phyloP scores from a whole-genome alignment of 2,113 vertebrate genomes.

The Macquaria australasica region DNA sequence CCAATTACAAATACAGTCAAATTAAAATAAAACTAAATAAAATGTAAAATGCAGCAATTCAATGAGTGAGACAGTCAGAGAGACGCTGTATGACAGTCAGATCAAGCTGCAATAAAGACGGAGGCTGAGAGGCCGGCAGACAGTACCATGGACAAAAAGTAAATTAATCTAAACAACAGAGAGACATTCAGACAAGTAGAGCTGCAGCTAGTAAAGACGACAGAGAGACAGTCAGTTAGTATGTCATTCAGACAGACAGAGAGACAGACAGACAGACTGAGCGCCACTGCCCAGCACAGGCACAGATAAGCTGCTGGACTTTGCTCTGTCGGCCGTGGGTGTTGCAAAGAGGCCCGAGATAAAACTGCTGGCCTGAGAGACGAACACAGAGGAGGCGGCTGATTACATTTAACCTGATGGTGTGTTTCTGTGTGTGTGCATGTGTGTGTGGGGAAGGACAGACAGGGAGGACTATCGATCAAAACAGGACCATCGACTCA shows the following conservation, averaged over 20 bases:
- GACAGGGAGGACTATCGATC: slow-evolving; percentile 57
- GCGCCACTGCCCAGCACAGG: slow-evolving; percentile 44
- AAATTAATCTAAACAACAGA: neutral
- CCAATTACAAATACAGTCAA: neutral
- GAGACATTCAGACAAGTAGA: neutral
- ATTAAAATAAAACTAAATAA: neutral
- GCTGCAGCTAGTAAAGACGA: neutral
- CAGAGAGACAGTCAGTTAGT: slow-evolving; percentile 33
- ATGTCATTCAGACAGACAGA: slow-evolving; percentile 40
- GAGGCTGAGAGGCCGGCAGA: neutral
- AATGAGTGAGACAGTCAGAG: neutral
- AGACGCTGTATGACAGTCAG: too few species aligned
- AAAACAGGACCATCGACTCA: slow-evolving; percentile 47
- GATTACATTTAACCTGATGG: slow-evolving; percentile 79
- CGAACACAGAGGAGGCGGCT: slow-evolving; percentile 70
- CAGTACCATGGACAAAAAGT: slow-evolving; percentile 3
- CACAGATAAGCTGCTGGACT: slow-evolving; percentile 82
- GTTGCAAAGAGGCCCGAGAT: slow-evolving; percentile 82
- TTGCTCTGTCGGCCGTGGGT: slow-evolving; percentile 80
- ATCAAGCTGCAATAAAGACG: neutral
- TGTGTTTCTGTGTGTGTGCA: slow-evolving; percentile 26
- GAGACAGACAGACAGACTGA: slow-evolving; percentile 42
- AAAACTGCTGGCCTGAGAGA: slow-evolving; percentile 68
- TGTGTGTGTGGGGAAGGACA: slow-evolving; percentile 21
- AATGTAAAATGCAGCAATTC: neutral